Percentiles rank a stretch among this genome's conserved stretches.
Evolutionary conservation across 2,888 invertebrate genomes (phyloP).

Genomic region (Mythimna impura): DNA sequence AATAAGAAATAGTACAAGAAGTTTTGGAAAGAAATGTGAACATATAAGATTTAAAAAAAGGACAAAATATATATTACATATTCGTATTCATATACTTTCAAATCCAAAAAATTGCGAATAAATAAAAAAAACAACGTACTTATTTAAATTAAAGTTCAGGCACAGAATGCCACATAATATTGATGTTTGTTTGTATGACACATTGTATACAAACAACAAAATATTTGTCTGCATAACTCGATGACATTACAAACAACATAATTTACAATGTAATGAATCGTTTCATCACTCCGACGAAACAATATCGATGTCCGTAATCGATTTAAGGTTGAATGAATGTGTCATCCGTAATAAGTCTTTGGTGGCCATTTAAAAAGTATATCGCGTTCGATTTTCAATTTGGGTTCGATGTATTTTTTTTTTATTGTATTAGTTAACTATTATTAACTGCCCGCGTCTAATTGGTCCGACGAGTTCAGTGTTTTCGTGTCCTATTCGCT

Average conservation of each 20-base stretch:
- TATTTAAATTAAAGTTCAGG: background rate
- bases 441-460: too few species aligned
- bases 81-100: background rate
- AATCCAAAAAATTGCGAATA: background rate
- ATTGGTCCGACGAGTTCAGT: too few species aligned
- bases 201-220: conserved; percentile 13
- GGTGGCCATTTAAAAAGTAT: conserved; percentile 27
- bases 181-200: background rate
- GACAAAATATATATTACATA: too few species aligned
- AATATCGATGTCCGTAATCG: conserved; percentile 48
- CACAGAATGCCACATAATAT: background rate
- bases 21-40: too few species aligned
- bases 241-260: conserved; percentile 33
- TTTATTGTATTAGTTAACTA: background rate
- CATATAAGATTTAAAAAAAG: too few species aligned
- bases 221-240: conserved; percentile 23
- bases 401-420: background rate
- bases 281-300: conserved; percentile 51
- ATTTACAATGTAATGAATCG: conserved; percentile 45
- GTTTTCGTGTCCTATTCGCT: too few species aligned
- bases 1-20: too few species aligned
- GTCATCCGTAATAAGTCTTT: conserved; percentile 19
- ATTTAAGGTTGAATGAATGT: conserved; percentile 43
- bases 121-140: background rate
- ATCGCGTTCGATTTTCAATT: conserved; percentile 50